Evolutionary conservation across 2,888 invertebrate species (phyloP).

Genomic region (Geotrupes spiniger): DNA sequence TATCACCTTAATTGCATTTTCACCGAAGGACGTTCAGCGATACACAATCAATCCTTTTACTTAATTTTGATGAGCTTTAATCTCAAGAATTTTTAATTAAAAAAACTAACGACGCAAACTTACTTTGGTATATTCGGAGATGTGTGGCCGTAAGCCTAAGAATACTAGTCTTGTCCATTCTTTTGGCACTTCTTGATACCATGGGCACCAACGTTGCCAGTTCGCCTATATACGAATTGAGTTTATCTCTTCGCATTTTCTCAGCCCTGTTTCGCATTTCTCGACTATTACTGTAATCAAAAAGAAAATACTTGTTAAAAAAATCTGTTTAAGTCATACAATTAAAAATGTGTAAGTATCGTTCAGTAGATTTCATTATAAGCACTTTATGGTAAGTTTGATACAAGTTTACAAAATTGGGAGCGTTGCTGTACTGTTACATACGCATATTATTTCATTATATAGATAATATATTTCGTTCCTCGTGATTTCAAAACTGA

Average conservation of each 20-base stretch:
- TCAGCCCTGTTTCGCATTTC: slow-evolving; percentile 86
- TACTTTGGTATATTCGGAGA: slow-evolving; percentile 72
- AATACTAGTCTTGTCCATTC: slow-evolving; percentile 89
- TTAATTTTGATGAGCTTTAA: too few relatives aligned
- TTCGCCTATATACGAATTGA: slow-evolving; percentile 81
- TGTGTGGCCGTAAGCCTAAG: slow-evolving; percentile 83
- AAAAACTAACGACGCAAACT: slow-evolving; percentile 26
- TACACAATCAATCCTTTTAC: too few relatives aligned
- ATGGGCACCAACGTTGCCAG: slow-evolving; percentile 81
- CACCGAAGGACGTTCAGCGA: too few relatives aligned
- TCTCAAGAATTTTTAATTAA: background rate
- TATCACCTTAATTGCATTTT: too few relatives aligned
- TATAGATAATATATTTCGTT: too few relatives aligned
- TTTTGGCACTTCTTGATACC: slow-evolving; percentile 75
- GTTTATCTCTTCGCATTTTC: slow-evolving; percentile 84
- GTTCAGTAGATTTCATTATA: too few relatives aligned
- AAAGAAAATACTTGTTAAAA: slow-evolving; percentile 15
- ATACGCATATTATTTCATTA: too few relatives aligned
- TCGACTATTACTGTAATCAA: slow-evolving; percentile 65
- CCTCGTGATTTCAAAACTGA: too few relatives aligned
- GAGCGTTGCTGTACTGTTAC: too few relatives aligned
- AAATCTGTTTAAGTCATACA: background rate
- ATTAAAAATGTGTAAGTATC: too few relatives aligned
- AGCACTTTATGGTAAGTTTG: too few relatives aligned
- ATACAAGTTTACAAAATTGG: too few relatives aligned